Evolutionary conservation across 2,113 vertebrate species (phyloP).

Genomic region (Cryptomyrus ogoouensis): DNA sequence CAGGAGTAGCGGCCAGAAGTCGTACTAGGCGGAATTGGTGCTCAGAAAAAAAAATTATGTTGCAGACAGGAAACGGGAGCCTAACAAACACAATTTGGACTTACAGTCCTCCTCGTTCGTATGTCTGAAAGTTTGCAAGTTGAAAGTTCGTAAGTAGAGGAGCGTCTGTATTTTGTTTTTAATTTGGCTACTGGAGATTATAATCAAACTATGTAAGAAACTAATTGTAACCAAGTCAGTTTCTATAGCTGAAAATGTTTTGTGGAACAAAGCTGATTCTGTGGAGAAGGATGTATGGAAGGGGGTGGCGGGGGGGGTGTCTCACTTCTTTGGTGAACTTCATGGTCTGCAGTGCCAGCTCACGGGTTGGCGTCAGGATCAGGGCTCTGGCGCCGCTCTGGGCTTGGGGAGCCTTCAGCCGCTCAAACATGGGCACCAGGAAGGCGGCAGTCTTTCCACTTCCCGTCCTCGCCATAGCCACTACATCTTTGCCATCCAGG

Average conservation of each 20-base stretch:
- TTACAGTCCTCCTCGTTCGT: no score
- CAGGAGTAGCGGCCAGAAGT: no score
- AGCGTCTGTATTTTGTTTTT: neutral
- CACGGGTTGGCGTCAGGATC: slow-evolving; percentile 84
- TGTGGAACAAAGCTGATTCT: neutral
- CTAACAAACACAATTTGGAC: no score
- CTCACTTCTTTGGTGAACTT: slow-evolving; percentile 93
- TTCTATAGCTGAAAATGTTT: neutral
- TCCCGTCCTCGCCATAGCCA: slow-evolving; percentile 91
- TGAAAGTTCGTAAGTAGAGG: no score
- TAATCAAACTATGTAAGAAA: neutral
- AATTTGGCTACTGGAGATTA: neutral
- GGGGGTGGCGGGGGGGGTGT: no score
- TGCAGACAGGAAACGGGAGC: no score
- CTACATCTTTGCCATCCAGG: slow-evolving; percentile 84
- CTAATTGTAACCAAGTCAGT: neutral
- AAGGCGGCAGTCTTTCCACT: slow-evolving; percentile 96
- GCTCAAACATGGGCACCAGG: slow-evolving; percentile 91
- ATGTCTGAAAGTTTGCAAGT: no score
- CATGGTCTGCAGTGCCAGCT: slow-evolving; percentile 92
- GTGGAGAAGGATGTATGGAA: neutral
- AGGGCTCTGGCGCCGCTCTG: slow-evolving; percentile 81
- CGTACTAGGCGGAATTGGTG: no score
- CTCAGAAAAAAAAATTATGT: no score
- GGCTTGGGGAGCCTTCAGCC: slow-evolving; percentile 74